Percentiles rank a stretch among this genome's conserved stretches.
Conservation (phyloP, 2,797 vertebrate genomes). For the Urosaurus nigricauda region DNA sequence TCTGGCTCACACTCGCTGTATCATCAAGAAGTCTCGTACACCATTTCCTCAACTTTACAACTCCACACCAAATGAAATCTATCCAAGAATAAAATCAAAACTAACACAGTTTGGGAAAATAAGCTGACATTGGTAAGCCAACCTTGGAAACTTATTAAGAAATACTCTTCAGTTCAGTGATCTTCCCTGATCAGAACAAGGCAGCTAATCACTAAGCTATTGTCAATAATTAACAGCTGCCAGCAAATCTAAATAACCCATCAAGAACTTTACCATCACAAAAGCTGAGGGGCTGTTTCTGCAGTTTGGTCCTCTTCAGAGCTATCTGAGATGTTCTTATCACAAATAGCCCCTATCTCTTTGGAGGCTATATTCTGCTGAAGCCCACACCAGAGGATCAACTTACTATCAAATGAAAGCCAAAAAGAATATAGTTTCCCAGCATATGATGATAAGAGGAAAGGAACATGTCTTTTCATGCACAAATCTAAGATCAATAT, state of each 20-base stretch:
- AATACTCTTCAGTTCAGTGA: not conserved
- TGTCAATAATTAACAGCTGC: constrained; percentile 29
- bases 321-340: too few relatives aligned
- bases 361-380: not conserved
- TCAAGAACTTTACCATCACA: not conserved
- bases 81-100: not conserved
- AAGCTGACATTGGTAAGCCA: not conserved
- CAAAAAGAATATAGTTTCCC: not conserved
- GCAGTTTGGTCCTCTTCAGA: not conserved
- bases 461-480: not conserved
- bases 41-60: not conserved
- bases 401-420: not conserved
- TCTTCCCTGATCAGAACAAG: constrained; percentile 13
- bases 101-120: not conserved
- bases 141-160: not conserved
- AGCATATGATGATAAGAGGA: not conserved
- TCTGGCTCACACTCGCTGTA: not conserved
- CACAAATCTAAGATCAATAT: not conserved
- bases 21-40: not conserved
- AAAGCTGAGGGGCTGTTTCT: not conserved
- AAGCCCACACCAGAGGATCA: not conserved
- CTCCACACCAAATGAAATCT: not conserved
- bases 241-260: constrained; percentile 9
- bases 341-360: too few relatives aligned
- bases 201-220: constrained; percentile 4